A percentile compares a stretch with the other conserved stretches of the same genome.
Conservation (phyloP, 1,140 invertebrate species). For the Physella acuta region DNA sequence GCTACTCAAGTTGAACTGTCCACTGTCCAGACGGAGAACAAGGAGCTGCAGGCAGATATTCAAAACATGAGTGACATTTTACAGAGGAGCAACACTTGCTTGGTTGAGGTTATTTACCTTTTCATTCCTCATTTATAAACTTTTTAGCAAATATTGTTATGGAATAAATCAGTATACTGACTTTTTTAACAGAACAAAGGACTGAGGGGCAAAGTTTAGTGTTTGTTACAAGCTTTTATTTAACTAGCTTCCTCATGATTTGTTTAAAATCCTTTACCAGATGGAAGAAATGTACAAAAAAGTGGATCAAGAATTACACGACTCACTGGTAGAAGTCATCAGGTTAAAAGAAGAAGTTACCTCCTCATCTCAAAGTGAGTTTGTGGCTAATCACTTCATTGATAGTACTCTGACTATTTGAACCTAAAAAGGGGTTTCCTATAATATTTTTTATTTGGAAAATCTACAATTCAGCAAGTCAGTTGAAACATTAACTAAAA, state of each 20-base stretch:
- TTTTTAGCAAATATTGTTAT: not conserved
- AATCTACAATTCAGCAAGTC: not conserved
- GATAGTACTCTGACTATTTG: no score
- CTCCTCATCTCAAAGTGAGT: conserved; percentile 23
- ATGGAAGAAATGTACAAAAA: conserved; percentile 23
- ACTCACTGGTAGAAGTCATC: conserved; percentile 7
- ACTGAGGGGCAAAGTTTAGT: not conserved
- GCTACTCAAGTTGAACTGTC: conserved; percentile 1
- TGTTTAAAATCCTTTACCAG: conserved; percentile 12
- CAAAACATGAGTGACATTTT: conserved; percentile 1
- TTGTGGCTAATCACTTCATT: not conserved
- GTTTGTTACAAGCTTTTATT: not conserved
- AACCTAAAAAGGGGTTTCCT: no score
- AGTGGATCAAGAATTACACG: conserved; percentile 17
- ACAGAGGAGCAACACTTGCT: not conserved
- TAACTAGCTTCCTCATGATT: no score
- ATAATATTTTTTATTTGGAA: no score
- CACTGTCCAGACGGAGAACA: conserved; percentile 9
- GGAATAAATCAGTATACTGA: not conserved
- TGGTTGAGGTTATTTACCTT: conserved; percentile 13
- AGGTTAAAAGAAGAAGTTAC: conserved; percentile 24
- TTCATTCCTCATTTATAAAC: not conserved
- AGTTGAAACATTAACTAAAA: not conserved
- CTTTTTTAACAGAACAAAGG: not conserved
- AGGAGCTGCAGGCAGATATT: conserved; percentile 9